Conservation (phyloP, 2,113 vertebrate species). For the Crotalus helleri region DNA sequence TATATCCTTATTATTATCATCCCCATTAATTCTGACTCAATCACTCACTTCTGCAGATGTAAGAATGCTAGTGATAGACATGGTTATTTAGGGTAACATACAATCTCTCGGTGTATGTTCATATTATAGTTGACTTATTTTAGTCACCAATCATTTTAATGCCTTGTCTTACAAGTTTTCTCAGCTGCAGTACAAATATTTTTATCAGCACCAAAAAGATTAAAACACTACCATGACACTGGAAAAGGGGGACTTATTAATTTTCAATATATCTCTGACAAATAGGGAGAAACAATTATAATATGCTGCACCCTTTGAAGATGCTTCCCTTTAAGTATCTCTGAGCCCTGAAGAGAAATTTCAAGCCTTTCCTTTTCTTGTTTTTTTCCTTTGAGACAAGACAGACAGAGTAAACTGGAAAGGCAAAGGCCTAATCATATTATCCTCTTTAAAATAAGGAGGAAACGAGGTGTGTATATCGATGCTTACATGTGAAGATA, state of each 20-base stretch:
- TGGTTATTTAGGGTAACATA: background rate
- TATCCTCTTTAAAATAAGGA: conserved; percentile 41
- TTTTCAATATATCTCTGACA: conserved; percentile 56
- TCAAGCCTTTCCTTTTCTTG: conserved; percentile 56
- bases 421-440: conserved; percentile 44
- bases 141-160: background rate
- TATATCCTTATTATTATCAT: background rate
- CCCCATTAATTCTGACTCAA: background rate
- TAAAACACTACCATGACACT: conserved; percentile 42
- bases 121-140: background rate
- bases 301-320: conserved; percentile 56
- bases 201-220: conserved; percentile 34
- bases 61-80: background rate
- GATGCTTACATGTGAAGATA: background rate
- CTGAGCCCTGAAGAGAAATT: conserved; percentile 58
- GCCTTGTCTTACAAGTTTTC: conserved; percentile 22
- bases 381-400: conserved; percentile 57
- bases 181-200: conserved; percentile 41
- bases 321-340: conserved; percentile 58
- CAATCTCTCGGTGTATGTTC: background rate
- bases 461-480: background rate
- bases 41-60: background rate
- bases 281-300: conserved; percentile 57
- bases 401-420: conserved; percentile 57
- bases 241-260: conserved; percentile 41